Conservation (phyloP, 2,113 vertebrate species). For the Microtus montanus region DNA sequence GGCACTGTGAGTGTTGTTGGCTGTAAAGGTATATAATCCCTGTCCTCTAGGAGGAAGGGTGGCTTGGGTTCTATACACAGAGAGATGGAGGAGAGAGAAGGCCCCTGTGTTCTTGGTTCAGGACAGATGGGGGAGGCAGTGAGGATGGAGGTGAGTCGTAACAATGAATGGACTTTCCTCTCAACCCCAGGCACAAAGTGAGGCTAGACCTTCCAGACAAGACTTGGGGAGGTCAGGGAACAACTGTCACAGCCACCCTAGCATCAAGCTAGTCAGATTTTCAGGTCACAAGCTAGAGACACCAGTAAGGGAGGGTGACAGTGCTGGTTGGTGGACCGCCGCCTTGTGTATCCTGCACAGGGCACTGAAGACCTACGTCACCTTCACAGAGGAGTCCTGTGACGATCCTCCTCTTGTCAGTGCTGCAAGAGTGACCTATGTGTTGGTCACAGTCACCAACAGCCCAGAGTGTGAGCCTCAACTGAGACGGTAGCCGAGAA, state of each 20-base stretch:
- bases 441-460: background rate
- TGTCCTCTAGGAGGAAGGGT: background rate
- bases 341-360: fast-evolving
- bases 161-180: background rate
- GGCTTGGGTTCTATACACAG: background rate
- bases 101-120: fast-evolving
- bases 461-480: background rate
- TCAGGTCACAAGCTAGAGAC: background rate
- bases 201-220: background rate
- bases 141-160: background rate
- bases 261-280: too few species aligned
- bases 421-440: background rate
- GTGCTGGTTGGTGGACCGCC: fast-evolving
- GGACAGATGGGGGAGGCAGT: fast-evolving
- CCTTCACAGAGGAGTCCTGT: background rate
- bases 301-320: background rate
- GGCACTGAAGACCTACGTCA: background rate
- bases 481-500: background rate
- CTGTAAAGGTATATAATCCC: too few species aligned
- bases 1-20: background rate
- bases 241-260: background rate
- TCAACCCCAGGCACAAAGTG: background rate
- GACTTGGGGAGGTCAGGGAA: background rate
- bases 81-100: background rate
- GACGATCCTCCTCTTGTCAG: background rate